phyloP scores from a whole-genome alignment of 1,140 invertebrate genomes.

The Drosophila aff. region DNA sequence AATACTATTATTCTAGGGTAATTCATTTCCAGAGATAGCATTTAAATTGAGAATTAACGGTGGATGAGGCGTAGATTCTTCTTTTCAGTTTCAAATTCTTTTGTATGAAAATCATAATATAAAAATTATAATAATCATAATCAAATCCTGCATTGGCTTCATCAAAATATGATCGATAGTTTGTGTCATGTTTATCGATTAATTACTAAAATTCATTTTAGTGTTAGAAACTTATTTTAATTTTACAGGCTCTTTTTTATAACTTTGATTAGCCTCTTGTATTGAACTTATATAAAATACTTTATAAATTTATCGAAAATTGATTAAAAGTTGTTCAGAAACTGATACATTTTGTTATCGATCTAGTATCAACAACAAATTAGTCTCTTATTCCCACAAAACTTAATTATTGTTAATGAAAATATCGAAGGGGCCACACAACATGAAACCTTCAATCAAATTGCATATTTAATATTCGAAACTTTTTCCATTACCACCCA shows the following conservation, averaged over 20 bases:
- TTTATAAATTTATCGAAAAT: not conserved
- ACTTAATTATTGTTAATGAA: constrained; percentile 22
- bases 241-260: not conserved
- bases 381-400: not conserved
- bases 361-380: not conserved
- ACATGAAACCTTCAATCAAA: constrained; percentile 2
- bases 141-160: too few species aligned
- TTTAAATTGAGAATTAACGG: constrained; percentile 7
- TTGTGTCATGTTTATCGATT: not conserved
- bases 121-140: too few species aligned
- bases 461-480: constrained; percentile 34
- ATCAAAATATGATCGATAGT: too few species aligned
- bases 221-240: not conserved
- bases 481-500: constrained; percentile 40
- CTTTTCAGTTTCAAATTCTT: not conserved
- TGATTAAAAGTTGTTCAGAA: not conserved
- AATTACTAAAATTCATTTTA: not conserved
- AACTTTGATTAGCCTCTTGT: not conserved
- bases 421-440: constrained; percentile 9
- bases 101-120: too few species aligned
- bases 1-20: constrained; percentile 3
- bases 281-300: not conserved
- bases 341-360: not conserved
- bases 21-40: not conserved
- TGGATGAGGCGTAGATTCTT: too few species aligned